Conservation (phyloP, 23 tunicate genomes). For the Botrylloides violaceus region DNA sequence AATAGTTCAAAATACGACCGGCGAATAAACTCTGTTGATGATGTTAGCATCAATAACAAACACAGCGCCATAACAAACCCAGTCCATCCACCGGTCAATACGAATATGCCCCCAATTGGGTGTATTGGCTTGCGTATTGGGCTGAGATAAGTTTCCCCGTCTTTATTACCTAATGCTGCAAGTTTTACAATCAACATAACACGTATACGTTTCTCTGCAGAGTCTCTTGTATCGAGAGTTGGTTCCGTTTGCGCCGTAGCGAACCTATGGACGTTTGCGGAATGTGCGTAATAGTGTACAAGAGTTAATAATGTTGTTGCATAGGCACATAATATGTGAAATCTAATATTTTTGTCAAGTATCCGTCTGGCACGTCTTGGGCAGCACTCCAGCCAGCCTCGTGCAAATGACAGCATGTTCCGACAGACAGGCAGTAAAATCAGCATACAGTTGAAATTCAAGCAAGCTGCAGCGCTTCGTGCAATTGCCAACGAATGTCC, state of each 20-base stretch:
- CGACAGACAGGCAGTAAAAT: conserved; percentile 91
- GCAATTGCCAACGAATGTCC: conserved; percentile 81
- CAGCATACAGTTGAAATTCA: conserved; percentile 86
- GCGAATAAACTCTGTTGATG: conserved; percentile 84
- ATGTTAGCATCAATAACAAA: conserved; percentile 78
- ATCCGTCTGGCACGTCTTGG: conserved; percentile 62
- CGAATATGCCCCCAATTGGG: conserved; percentile 71
- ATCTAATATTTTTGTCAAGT: conserved; percentile 85
- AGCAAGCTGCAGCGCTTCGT: conserved; percentile 87
- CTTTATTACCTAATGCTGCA: not conserved
- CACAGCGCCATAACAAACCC: conserved; percentile 70
- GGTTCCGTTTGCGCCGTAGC: conserved; percentile 24
- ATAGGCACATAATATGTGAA: conserved; percentile 96
- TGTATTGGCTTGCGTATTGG: conserved; percentile 7
- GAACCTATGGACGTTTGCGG: conserved; percentile 79
- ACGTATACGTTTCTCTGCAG: not conserved
- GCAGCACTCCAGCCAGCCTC: conserved; percentile 53
- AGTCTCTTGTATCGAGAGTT: not conserved
- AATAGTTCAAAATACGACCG: conserved; percentile 92
- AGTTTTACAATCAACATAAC: not conserved
- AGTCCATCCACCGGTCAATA: conserved; percentile 97
- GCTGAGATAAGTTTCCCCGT: not conserved
- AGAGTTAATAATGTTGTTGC: conserved; percentile 59
- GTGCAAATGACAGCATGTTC: conserved; percentile 59
- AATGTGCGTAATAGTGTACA: conserved; percentile 81